Evolutionary conservation across 1,140 invertebrate species (phyloP).

Genomic region (Zophobas atratus): DNA sequence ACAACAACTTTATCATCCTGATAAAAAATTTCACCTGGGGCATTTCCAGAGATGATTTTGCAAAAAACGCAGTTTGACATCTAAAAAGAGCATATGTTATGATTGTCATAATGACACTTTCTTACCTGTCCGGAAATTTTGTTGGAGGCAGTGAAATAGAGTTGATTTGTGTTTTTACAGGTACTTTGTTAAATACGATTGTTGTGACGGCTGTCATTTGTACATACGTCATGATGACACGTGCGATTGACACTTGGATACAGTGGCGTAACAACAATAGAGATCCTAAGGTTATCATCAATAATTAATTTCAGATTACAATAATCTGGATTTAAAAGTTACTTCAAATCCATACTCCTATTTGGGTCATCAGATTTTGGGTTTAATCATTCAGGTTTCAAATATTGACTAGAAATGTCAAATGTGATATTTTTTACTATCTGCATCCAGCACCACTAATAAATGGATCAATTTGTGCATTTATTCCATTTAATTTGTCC

Average conservation of each 20-base stretch:
- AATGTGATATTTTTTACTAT: too few relatives aligned
- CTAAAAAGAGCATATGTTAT: constrained; percentile 24
- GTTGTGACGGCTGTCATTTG: constrained; percentile 33
- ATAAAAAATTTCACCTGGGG: constrained; percentile 72
- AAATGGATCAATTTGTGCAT: too few relatives aligned
- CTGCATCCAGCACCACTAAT: too few relatives aligned
- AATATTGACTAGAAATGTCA: too few relatives aligned
- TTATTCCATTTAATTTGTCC: too few relatives aligned
- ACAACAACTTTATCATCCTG: constrained; percentile 86
- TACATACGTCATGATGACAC: background rate
- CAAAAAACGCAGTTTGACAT: constrained; percentile 78
- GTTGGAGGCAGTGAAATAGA: background rate
- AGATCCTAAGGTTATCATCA: too few relatives aligned
- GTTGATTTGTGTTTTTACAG: background rate
- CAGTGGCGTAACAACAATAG: too few relatives aligned
- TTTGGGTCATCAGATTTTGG: too few relatives aligned
- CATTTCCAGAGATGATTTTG: constrained; percentile 76
- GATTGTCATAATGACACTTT: background rate
- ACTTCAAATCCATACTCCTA: too few relatives aligned
- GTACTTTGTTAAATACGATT: constrained; percentile 10
- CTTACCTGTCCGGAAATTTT: constrained; percentile 1
- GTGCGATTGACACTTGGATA: background rate
- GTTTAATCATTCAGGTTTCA: too few relatives aligned
- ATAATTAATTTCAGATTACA: too few relatives aligned
- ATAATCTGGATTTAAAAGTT: too few relatives aligned